Conservation (phyloP, 2,797 vertebrate species). For the Sebastes iracundus region DNA sequence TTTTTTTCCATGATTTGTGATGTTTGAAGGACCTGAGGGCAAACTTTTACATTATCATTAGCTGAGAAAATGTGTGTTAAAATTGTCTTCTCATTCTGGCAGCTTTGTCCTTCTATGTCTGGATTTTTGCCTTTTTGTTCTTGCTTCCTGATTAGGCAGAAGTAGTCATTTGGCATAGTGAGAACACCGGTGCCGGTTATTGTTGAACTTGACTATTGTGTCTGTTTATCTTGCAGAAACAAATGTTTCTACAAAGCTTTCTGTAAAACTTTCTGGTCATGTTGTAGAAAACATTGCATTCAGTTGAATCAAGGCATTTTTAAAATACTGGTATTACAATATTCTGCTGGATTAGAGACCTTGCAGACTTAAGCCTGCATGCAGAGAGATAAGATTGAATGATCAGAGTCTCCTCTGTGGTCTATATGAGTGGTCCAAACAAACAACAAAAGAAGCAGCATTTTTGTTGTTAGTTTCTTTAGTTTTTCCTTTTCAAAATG, state of each 20-base stretch:
- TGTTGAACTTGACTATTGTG: constrained; percentile 68
- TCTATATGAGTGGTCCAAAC: constrained; percentile 7
- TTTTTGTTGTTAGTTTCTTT: constrained; percentile 12
- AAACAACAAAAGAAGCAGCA: constrained; percentile 3
- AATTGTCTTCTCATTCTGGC: constrained; percentile 7
- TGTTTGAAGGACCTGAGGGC: background rate
- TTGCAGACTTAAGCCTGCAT: constrained; percentile 45
- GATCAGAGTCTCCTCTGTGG: constrained; percentile 27
- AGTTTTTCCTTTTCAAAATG: background rate
- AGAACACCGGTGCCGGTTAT: constrained; percentile 38
- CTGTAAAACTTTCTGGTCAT: constrained; percentile 37
- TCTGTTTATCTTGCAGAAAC: constrained; percentile 72
- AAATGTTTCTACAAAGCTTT: constrained; percentile 48
- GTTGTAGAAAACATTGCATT: constrained; percentile 15
- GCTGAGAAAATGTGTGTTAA: constrained; percentile 24
- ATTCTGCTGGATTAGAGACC: constrained; percentile 30
- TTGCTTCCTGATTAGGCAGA: constrained; percentile 45
- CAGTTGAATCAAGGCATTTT: constrained; percentile 34
- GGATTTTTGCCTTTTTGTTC: constrained; percentile 32
- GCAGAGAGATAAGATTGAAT: constrained; percentile 45
- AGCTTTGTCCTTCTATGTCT: constrained; percentile 18
- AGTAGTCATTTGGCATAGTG: constrained; percentile 39
- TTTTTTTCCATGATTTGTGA: constrained; percentile 10
- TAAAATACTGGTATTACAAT: constrained; percentile 31
- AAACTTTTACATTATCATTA: constrained; percentile 42